Evolutionary conservation across 1,140 invertebrate genomes (phyloP), one percentile per base, ranked within the genome.

Genomic region (Colletes latitarsis): DNA sequence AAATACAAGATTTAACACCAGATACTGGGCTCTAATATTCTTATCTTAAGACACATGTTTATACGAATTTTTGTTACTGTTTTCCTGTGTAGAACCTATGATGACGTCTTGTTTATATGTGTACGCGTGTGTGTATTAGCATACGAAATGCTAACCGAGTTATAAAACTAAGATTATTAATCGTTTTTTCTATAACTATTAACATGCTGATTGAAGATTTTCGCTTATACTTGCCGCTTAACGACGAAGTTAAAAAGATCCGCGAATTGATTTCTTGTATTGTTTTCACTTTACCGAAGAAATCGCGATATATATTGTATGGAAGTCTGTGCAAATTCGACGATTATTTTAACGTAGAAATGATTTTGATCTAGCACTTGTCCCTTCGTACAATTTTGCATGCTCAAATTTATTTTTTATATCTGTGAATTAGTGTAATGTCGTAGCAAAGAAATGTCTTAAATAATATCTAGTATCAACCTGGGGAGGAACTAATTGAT

Each of bases 401-500:
- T 87, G 85, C 17, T 52, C 77, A 8, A 41, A 72, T 53, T 82
- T 82, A 30, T 67, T 77, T 75, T 55, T 17, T 10, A 68, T 83
- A 86, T 74, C 10, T 63, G 58, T 81, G 3, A 30, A 76, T 83
- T 70, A 82, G 63, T 76, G 74, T 67, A 86, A 68, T 81, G 72
- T 73, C 6, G 66, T 82, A 80, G 71, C 8, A 14, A n/a, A n/a
- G 2, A 46, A 0, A 70, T 58, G 43, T 46, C 52, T 21, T 39
- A 43, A 58, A 58, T 64, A 78, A n/a, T 66, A 70, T 70, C n/a
- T 80, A 80, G 78, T 74, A 75, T 80, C 21, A 2, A 43, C 43
- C 49, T 71, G 75, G 43, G 75, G 46, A 74, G 60, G 77, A 87
- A 78, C 58, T 85, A 90, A 91, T 72, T 67, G 66, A 86, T 88